Conservation (phyloP, 2,797 vertebrate species). For the Chaetophractus vellerosus region DNA sequence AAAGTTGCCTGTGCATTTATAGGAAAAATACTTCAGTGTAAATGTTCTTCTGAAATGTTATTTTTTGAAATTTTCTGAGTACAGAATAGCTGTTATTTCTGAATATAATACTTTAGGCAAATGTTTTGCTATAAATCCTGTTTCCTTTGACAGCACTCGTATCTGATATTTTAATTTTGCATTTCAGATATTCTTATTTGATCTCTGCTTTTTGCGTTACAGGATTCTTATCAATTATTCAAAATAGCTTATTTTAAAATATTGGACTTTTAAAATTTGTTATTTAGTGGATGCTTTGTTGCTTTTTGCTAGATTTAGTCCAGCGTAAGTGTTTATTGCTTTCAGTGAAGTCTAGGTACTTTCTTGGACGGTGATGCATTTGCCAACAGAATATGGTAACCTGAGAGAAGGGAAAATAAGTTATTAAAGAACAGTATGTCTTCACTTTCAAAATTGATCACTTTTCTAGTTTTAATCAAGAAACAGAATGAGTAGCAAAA, state of each 20-base stretch:
- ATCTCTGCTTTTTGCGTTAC: conserved; percentile 7
- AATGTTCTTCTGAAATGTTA: conserved; percentile 49
- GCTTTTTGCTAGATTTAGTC: conserved; percentile 3
- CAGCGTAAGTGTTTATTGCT: neutral
- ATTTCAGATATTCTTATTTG: neutral
- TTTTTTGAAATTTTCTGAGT: conserved; percentile 49
- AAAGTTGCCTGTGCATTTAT: conserved; percentile 9
- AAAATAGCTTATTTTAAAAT: conserved; percentile 31
- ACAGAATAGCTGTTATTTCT: conserved; percentile 51
- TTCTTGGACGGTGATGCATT: neutral
- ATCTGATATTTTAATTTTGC: conserved; percentile 2
- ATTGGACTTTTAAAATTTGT: conserved; percentile 22
- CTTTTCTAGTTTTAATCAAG: conserved; percentile 57
- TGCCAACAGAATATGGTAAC: conserved; percentile 30
- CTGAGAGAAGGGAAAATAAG: conserved; percentile 4
- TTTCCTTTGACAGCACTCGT: conserved; percentile 34
- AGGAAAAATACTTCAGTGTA: conserved; percentile 26
- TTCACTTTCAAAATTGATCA: conserved; percentile 26
- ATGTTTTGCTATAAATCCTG: conserved; percentile 33
- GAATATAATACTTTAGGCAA: conserved; percentile 13
- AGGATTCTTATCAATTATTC: neutral
- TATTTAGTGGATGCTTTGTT: conserved; percentile 25
- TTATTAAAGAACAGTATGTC: neutral
- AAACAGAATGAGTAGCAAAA: neutral
- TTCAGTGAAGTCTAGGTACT: neutral